Evolutionary conservation across 2,797 vertebrate genomes (phyloP).

Genomic region (Sciurus carolinensis): DNA sequence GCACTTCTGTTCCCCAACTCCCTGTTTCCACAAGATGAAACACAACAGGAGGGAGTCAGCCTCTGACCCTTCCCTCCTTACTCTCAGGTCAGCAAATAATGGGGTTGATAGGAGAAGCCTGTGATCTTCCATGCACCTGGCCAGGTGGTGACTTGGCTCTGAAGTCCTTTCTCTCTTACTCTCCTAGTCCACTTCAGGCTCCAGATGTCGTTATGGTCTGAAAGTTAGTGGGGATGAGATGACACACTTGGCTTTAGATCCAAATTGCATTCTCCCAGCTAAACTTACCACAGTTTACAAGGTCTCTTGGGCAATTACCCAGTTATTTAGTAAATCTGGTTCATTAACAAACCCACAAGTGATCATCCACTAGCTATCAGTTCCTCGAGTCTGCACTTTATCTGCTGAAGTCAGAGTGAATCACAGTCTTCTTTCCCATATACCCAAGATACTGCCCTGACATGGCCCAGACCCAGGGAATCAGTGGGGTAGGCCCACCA

Average conservation of each 20-base stretch:
- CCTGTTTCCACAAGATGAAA: neutral
- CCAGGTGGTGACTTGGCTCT: neutral
- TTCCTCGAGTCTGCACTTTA: neutral
- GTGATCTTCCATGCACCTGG: neutral
- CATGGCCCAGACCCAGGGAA: neutral
- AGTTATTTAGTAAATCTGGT: neutral
- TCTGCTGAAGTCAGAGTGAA: neutral
- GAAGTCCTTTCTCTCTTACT: neutral
- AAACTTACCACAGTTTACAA: neutral
- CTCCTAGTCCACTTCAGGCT: neutral
- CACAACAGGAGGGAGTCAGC: neutral
- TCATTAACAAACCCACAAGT: neutral
- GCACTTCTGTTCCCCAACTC: neutral
- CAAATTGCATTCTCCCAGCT: neutral
- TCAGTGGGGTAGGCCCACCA: neutral
- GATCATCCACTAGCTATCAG: neutral
- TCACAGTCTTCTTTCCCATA: neutral
- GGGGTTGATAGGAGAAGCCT: neutral
- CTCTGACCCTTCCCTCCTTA: neutral
- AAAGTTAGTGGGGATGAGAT: neutral
- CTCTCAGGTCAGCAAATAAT: neutral
- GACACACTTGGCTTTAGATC: neutral
- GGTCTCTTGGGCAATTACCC: neutral
- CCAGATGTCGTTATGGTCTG: neutral
- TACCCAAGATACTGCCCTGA: neutral